phyloP scores from a whole-genome alignment of 2,888 invertebrate species.

The Cheilosia grossa region DNA sequence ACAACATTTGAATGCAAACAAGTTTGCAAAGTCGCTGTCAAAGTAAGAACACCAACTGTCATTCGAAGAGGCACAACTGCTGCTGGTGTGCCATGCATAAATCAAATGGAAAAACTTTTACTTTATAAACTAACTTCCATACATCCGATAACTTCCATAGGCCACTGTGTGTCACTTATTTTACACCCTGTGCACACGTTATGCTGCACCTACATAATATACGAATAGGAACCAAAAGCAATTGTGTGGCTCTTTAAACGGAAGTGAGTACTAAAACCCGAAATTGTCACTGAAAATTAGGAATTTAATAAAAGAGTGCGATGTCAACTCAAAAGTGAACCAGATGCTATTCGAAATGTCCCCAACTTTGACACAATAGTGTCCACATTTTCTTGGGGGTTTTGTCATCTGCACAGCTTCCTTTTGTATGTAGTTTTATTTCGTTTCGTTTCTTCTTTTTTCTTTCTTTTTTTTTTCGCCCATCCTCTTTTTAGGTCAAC shows the following conservation, averaged over 20 bases:
- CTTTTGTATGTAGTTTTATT: slow-evolving; percentile 8
- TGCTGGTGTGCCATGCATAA: background rate
- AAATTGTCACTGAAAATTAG: slow-evolving; percentile 57
- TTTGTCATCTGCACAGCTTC: slow-evolving; percentile 20
- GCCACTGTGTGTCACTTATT: background rate
- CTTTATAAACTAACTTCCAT: background rate
- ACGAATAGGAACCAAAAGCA: background rate
- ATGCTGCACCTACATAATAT: background rate
- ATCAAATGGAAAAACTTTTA: slow-evolving; percentile 1
- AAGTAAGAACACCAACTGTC: background rate
- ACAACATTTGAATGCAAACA: background rate
- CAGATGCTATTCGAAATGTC: slow-evolving; percentile 31
- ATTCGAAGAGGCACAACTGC: too few relatives aligned
- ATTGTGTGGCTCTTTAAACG: background rate
- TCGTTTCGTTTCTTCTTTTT: slow-evolving; percentile 5
- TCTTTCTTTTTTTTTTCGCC: slow-evolving; percentile 6
- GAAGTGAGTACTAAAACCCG: slow-evolving; percentile 41
- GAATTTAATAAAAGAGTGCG: slow-evolving; percentile 61
- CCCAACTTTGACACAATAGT: slow-evolving; percentile 7
- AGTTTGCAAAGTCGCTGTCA: background rate
- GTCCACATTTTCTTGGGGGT: slow-evolving; percentile 51
- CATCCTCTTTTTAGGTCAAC: slow-evolving; percentile 37
- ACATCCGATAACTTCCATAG: background rate
- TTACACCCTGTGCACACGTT: slow-evolving; percentile 20
- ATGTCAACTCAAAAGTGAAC: slow-evolving; percentile 33